Evolutionary conservation across 2,888 invertebrate species (phyloP).

Genomic region (Neoscelio sp.): DNA sequence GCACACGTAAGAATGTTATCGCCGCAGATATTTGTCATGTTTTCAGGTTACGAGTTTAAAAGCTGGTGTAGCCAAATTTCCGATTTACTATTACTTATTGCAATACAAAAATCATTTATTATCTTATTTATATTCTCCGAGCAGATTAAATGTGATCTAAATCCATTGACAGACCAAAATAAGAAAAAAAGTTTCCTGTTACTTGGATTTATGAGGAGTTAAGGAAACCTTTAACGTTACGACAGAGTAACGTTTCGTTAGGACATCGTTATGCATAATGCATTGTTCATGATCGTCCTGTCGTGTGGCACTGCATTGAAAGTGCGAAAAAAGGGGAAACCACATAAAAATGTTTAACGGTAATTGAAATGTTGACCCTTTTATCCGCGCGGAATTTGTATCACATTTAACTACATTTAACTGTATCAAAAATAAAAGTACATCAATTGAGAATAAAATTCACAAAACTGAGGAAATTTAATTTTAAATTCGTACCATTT

Average conservation of each 20-base stretch:
- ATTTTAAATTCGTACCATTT: too few species aligned
- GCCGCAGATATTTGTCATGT: conserved; percentile 28
- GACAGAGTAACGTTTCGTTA: conserved; percentile 60
- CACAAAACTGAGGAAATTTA: too few species aligned
- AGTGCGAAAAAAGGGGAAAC: conserved; percentile 67
- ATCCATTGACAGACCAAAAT: not conserved
- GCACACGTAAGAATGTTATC: conserved; percentile 15
- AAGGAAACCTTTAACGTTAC: conserved; percentile 44
- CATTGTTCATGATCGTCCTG: conserved; percentile 57
- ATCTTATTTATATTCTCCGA: conserved; percentile 36
- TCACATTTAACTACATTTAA: conserved; percentile 43
- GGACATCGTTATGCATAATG: conserved; percentile 63
- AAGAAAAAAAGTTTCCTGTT: conserved; percentile 18
- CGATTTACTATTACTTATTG: conserved; percentile 2
- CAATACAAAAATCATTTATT: conserved; percentile 34
- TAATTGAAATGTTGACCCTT: conserved; percentile 52
- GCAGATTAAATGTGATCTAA: conserved; percentile 17
- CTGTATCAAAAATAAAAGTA: conserved; percentile 12
- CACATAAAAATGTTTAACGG: conserved; percentile 65
- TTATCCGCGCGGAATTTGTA: conserved; percentile 52
- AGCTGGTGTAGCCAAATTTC: conserved; percentile 12
- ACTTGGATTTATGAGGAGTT: conserved; percentile 48
- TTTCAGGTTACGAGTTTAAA: conserved; percentile 14
- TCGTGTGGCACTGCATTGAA: conserved; percentile 62
- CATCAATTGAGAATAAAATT: too few species aligned